Base-by-base conservation (phyloP, 2,888 invertebrate species). In the Cerastis leucographa region DNA sequence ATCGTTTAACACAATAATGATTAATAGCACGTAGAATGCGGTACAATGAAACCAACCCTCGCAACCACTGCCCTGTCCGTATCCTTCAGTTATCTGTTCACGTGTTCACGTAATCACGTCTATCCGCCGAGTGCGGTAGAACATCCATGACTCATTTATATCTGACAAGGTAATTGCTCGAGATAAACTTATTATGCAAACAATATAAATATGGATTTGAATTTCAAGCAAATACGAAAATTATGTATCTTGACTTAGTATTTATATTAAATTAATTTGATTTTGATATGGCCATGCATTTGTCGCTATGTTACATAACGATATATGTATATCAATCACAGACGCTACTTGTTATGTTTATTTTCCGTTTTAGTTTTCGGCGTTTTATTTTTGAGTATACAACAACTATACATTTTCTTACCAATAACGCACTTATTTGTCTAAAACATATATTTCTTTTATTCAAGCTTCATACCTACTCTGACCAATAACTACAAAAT, bases 401-500 rank as follows among this genome's bases (percentile, higher is more conserved):
- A 94, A 94, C 93, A 93, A 91, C 93, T 95, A 92, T 94, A 95
- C 94, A 95, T 90, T 93, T 93, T 91, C 95, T 96, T 96, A 96
- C 93, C 94, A 93, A 94, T 95, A 95, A 95, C 93, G 92, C 94
- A 92, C 95, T 95, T 96, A 94, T 91, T 91, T 94, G 90, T 93
- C 96, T 96, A 96, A 94, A 94, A 95, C 94, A 95, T 95, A 95
- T 93, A 94, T 94, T 94, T 93, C 93, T 91, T 94, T 95, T 95
- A 94, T 93, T 93, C 96, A 96, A 96, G 96, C 96, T 94, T 94
- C 95, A 95, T 94, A 94, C 93, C 96, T 95, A 95, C 93, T 95
- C 92, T 94, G 96, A 93, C 94, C 96, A 95, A 96, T 96, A 95
- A 96, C 95, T 96, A 96, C 96, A 96, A 96, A 96, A 96, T 96